Base-by-base conservation (phyloP, 1,140 invertebrate genomes). In the Caenorhabditis briggsae region DNA sequence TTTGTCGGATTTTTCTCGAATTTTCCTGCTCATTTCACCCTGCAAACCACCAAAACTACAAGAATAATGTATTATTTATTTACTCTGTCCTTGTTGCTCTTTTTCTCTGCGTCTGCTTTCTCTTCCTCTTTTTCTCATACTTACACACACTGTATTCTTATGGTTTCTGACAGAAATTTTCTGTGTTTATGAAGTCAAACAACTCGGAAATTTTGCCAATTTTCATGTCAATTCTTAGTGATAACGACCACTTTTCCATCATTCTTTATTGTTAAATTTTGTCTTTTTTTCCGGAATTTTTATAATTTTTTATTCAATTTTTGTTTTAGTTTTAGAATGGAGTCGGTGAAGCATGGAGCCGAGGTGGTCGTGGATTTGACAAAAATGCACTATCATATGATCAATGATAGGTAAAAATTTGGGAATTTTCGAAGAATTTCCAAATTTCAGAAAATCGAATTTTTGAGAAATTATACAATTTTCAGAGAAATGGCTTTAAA, bases 301-400 rank as follows among this genome's bases (percentile, higher is more conserved):
- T 20, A 16, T 25, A 25, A 20, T 61, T 61, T 61, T 61, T 23
- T 2, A 25, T 8, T 25, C 1, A 61, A 18, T 58, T 7, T 58
- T 58, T 58, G 1, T 70, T 70, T 46, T 41, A 70, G 41, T n/a
- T n/a, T n/a, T 5, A 70, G 9, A 78, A 78, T 78, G 70, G 43
- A 50, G 2, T 16, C 70, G 46, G 46, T 78, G 2, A 78, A 78
- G 20, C 12, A 78, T 41, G 14, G 46, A 23, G 46, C 70, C 43
- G 70, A 78, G 20, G 33, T 50, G 12, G 23, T 50, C 2, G 70
- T 78, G n/a, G 70, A 78, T 23, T 78, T 78, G n/a, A 78, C 70
- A 23, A 78, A 78, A 43, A 78, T 78, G 70, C 70, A 78, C 70
- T 78, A 78, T 50, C 70, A 78, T 41, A 50, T 78, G 70, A 11